Evolutionary conservation across 2,888 invertebrate species (phyloP).

Genomic region (Iselma pallidipennis): DNA sequence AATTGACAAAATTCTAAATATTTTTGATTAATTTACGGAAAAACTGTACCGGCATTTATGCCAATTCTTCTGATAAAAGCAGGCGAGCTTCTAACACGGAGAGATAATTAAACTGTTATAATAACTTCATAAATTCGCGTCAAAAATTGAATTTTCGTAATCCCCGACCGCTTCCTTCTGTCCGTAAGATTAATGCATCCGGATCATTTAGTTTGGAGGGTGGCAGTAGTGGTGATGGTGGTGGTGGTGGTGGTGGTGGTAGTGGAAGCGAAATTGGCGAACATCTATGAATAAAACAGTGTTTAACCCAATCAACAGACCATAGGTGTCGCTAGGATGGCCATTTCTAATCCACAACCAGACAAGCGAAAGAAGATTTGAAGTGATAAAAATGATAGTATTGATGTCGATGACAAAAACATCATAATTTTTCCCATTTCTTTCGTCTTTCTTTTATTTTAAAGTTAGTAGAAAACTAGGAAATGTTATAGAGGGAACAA

Average conservation of each 20-base stretch:
- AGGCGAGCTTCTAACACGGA: not conserved
- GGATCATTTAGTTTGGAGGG: conserved; percentile 38
- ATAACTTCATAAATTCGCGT: conserved; percentile 31
- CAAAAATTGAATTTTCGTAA: conserved; percentile 27
- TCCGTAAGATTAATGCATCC: conserved; percentile 40
- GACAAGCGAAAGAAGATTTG: not conserved
- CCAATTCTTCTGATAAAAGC: not conserved
- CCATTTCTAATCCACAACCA: conserved; percentile 1
- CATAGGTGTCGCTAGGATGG: conserved; percentile 21
- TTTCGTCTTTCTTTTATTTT: not conserved
- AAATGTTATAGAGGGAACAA: conserved; percentile 3
- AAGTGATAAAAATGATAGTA: not conserved
- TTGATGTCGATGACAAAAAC: not conserved
- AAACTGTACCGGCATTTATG: too few relatives aligned
- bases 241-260: conserved; percentile 6
- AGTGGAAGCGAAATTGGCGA: not conserved
- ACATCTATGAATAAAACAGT: conserved; percentile 24
- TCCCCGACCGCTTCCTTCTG: conserved; percentile 23
- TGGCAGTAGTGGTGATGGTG: conserved; percentile 32
- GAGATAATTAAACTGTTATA: conserved; percentile 31
- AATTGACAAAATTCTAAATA: too few relatives aligned
- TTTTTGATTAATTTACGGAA: too few relatives aligned
- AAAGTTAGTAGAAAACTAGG: conserved; percentile 1
- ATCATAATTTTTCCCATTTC: not conserved
- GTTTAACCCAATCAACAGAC: conserved; percentile 9